phyloP scores from a whole-genome alignment of 2,113 vertebrate genomes.

The Entomyzon cyanotis region DNA sequence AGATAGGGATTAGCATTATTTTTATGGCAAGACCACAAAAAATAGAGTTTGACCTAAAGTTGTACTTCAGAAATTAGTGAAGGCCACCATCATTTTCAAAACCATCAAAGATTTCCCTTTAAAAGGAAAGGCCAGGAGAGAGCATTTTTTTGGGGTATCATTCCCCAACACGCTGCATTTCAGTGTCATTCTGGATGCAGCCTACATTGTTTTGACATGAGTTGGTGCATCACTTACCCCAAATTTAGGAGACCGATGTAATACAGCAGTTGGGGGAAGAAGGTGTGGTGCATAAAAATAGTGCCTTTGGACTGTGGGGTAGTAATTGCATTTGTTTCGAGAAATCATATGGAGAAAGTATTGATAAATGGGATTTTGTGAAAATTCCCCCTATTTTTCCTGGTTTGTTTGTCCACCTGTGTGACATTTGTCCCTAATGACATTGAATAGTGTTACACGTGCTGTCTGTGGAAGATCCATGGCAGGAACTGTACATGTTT shows the following conservation, averaged over 20 bases:
- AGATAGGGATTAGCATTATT: neutral
- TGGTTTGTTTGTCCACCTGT: neutral
- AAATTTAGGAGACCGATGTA: constrained; percentile 33
- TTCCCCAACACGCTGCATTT: neutral
- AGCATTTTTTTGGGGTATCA: neutral
- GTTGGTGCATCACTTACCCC: neutral
- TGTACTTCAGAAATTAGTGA: neutral
- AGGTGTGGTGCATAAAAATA: neutral
- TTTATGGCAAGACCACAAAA: neutral
- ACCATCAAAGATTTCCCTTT: neutral
- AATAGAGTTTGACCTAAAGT: neutral
- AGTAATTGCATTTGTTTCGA: neutral
- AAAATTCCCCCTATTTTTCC: neutral
- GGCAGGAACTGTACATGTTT: neutral
- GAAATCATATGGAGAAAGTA: neutral
- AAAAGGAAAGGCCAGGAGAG: neutral
- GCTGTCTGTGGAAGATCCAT: neutral
- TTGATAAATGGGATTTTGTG: neutral
- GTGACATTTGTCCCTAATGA: neutral
- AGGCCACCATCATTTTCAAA: neutral
- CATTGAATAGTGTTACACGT: accelerated
- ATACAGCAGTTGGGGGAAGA: neutral
- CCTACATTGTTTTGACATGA: constrained; percentile 7
- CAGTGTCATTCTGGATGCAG: neutral
- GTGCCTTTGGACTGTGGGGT: neutral